A percentile compares a stretch with the other conserved stretches of the same genome.
Conservation (phyloP, 2,888 invertebrate genomes). For the Cheilosia pagana region DNA sequence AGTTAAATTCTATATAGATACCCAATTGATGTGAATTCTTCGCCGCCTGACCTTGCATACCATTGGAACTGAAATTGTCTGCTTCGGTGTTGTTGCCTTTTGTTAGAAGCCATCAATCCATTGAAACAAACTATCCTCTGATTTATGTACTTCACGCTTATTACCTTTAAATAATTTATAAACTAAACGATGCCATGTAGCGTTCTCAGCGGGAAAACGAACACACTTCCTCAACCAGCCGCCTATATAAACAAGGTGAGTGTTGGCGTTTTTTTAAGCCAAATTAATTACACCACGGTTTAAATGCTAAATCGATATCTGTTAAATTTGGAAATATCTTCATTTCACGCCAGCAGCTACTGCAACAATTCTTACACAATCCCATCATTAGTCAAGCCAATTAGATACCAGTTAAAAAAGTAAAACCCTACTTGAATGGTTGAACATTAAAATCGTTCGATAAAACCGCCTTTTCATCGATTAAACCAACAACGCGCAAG, state of each 20-base stretch:
- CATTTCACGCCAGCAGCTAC: not conserved
- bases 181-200: conserved; percentile 8
- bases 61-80: conserved; percentile 1
- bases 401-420: conserved; percentile 1
- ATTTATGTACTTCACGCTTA: conserved; percentile 7
- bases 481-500: not conserved
- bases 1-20: not conserved
- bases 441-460: not conserved
- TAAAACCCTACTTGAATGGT: not conserved
- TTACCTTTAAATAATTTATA: not conserved
- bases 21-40: conserved; percentile 2
- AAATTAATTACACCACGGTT: not conserved
- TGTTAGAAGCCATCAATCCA: conserved; percentile 16
- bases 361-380: conserved; percentile 25
- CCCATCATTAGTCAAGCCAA: not conserved
- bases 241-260: not conserved
- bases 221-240: not conserved
- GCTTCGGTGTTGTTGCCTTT: conserved; percentile 10
- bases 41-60: conserved; percentile 6
- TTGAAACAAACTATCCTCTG: not conserved
- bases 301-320: not conserved
- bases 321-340: not conserved
- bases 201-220: not conserved
- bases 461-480: not conserved
- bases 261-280: too few relatives aligned